A percentile compares a stretch with the other conserved stretches of the same genome.
Evolutionary conservation across 1,140 invertebrate genomes (phyloP).

Genomic region (Lutraria rhynchaena): DNA sequence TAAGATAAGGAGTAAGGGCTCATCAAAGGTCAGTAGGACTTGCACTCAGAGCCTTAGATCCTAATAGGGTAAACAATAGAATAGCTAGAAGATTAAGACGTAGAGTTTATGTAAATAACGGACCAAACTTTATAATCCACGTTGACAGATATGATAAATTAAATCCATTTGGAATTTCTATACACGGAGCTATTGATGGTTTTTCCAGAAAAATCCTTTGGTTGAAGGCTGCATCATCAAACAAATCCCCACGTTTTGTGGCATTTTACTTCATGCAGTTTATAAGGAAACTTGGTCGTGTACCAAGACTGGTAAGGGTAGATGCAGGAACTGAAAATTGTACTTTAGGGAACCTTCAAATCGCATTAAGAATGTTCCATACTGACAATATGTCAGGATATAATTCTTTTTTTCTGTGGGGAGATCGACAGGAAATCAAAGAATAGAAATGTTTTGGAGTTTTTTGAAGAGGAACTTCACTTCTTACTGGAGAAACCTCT

Average conservation of each 20-base stretch:
- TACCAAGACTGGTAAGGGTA: conserved; percentile 3
- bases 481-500: conserved; percentile 9
- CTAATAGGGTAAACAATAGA: conserved; percentile 36
- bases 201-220: conserved; percentile 75
- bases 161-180: conserved; percentile 75
- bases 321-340: conserved; percentile 22
- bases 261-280: neutral
- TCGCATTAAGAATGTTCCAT: neutral
- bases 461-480: neutral
- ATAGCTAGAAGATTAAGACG: conserved; percentile 35
- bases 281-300: conserved; percentile 5
- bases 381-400: conserved; percentile 7
- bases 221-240: conserved; percentile 65
- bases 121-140: conserved; percentile 76
- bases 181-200: conserved; percentile 76
- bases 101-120: conserved; percentile 65
- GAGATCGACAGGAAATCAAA: conserved; percentile 5
- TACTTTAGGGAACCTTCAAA: conserved; percentile 4
- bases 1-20: conserved; percentile 2
- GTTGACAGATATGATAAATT: conserved; percentile 78
- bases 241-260: conserved; percentile 50
- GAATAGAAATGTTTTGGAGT: conserved; percentile 23
- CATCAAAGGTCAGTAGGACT: neutral
- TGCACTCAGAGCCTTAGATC: conserved; percentile 52
- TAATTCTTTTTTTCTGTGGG: conserved; percentile 2